Evolutionary conservation across 1,140 invertebrate species (phyloP).

Genomic region (Eriosoma lanigerum): DNA sequence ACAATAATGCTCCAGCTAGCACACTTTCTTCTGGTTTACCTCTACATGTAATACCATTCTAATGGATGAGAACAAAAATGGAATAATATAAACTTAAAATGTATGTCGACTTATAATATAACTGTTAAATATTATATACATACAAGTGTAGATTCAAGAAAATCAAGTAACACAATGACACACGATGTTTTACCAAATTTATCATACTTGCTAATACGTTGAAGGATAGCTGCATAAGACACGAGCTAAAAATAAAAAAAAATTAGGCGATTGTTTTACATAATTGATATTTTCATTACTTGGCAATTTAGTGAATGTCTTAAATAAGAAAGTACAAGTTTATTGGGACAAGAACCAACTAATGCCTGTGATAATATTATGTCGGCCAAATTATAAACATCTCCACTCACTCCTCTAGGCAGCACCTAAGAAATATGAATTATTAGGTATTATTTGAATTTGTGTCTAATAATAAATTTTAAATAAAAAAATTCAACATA

Average conservation of each 20-base stretch:
- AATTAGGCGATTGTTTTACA: neutral
- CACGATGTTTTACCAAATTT: conserved; percentile 87
- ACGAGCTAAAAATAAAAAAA: conserved; percentile 66
- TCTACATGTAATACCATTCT: conserved; percentile 65
- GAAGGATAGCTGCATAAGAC: conserved; percentile 84
- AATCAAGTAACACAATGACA: conserved; percentile 80
- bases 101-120: neutral
- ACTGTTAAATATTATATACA: conserved; percentile 61
- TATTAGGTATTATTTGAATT: no score
- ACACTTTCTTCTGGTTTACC: conserved; percentile 81
- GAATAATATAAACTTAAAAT: conserved; percentile 55
- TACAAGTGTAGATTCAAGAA: conserved; percentile 78
- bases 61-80: conserved; percentile 50
- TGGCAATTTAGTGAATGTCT: conserved; percentile 87
- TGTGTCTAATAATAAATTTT: no score
- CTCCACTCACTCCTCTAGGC: conserved; percentile 82
- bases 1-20: conserved; percentile 72
- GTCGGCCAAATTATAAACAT: conserved; percentile 88
- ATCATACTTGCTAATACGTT: conserved; percentile 85
- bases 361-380: conserved; percentile 90
- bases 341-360: conserved; percentile 87
- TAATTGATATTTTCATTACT: conserved; percentile 57
- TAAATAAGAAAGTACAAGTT: conserved; percentile 85
- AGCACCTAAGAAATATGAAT: conserved; percentile 62
- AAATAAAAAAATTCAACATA: no score